phyloP scores from a whole-genome alignment of 2,113 vertebrate species.

The Nothocercus julius region DNA sequence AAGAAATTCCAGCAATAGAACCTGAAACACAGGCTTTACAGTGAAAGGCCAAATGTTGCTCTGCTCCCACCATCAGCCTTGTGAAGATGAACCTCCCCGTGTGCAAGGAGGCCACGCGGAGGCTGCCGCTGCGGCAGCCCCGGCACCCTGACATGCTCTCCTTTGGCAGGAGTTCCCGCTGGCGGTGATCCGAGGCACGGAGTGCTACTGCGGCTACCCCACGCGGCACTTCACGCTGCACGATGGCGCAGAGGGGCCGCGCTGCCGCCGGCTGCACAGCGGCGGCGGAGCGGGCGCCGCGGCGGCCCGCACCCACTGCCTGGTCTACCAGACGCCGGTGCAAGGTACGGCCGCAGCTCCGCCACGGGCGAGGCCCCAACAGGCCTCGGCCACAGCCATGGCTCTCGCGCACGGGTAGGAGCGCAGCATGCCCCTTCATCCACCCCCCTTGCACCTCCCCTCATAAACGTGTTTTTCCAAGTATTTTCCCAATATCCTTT shows the following conservation, averaged over 20 bases:
- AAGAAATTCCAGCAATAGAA: not conserved
- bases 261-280: constrained; percentile 66
- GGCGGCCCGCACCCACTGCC: constrained; percentile 67
- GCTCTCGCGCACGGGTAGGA: accelerated
- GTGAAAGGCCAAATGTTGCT: not conserved
- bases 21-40: not conserved
- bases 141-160: not conserved
- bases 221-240: constrained; percentile 80
- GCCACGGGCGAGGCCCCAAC: too few relatives aligned
- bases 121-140: not conserved
- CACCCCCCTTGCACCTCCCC: accelerated
- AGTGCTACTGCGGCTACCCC: constrained; percentile 88
- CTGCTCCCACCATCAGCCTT: not conserved
- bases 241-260: constrained; percentile 59
- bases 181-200: constrained; percentile 81
- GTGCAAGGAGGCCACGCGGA: not conserved
- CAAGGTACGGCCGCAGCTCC: constrained; percentile 79
- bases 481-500: not conserved
- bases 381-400: accelerated
- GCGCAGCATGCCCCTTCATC: not conserved
- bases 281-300: not conserved
- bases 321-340: constrained; percentile 92
- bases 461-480: accelerated
- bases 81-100: not conserved
- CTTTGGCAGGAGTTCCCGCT: constrained; percentile 86